Evolutionary conservation across 2,888 invertebrate genomes (phyloP).

Genomic region (Sinopyrophorus schimmeli): DNA sequence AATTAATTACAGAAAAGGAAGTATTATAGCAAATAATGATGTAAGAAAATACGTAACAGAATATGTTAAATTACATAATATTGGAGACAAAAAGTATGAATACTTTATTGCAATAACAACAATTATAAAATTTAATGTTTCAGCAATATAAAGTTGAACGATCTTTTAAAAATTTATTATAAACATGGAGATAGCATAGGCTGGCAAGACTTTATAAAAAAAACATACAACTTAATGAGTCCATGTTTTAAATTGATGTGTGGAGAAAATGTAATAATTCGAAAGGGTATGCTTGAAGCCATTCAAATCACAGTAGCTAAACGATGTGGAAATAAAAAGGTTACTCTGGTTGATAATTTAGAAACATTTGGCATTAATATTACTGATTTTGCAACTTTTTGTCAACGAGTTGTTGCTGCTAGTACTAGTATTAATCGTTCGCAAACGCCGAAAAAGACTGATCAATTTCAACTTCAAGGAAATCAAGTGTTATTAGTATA

Average conservation of each 20-base stretch:
- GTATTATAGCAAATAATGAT: constrained; percentile 56
- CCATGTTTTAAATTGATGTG: constrained; percentile 67
- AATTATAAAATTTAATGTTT: constrained; percentile 33
- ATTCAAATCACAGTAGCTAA: constrained; percentile 76
- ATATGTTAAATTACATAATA: constrained; percentile 68
- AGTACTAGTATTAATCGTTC: constrained; percentile 76
- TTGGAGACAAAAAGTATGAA: constrained; percentile 45
- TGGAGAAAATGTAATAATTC: constrained; percentile 58
- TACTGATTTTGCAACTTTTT: constrained; percentile 75
- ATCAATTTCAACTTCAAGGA: constrained; percentile 86
- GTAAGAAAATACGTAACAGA: constrained; percentile 70
- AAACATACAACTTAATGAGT: constrained; percentile 71
- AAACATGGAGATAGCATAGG: constrained; percentile 58
- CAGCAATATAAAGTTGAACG: constrained; percentile 63
- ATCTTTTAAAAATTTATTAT: constrained; percentile 50
- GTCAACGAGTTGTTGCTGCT: constrained; percentile 85
- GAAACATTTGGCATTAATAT: constrained; percentile 84
- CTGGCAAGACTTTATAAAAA: constrained; percentile 73
- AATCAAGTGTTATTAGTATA: constrained; percentile 72
- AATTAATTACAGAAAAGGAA: constrained; percentile 51
- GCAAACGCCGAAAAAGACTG: constrained; percentile 69
- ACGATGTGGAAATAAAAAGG: constrained; percentile 88
- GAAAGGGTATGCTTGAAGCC: constrained; percentile 74
- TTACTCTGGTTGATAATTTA: constrained; percentile 87
- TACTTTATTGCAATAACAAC: constrained; percentile 3